Base-by-base conservation (phyloP, 2,113 vertebrate genomes). In the Phainopepla nitens region DNA sequence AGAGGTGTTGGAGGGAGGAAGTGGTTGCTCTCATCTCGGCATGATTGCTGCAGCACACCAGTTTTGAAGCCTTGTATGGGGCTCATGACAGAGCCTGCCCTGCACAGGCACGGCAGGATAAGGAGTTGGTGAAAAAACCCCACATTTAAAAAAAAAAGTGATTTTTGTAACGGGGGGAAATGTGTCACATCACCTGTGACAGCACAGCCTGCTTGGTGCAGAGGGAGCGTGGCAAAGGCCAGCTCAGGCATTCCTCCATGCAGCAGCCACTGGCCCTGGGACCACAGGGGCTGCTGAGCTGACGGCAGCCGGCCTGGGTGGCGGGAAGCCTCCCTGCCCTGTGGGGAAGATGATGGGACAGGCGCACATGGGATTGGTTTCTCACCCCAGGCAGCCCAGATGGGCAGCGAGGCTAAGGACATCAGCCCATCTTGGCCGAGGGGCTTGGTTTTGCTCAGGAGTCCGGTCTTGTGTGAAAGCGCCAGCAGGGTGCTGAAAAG, bases 151-250 rank as follows among this genome's bases (percentile, higher is more conserved):
- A 82, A 49, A 49, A 89, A 76, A 72, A 84, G 27, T 14, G 21
- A 27, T 18, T 88, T 93, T 81, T 44, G 20, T 42, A 39, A 83
- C 36, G 27, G 3, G 1, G 2, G 3, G 0, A 13, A 42, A 66
- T 33, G 33, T 41, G 6, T 39, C 50, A 35, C 11, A 18, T 64
- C n/a, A 61, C 11, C 18, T 28, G 23, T n/a, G n/a, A n/a, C 2
- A 2, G 20, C 2, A 0, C 1, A 0, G 39, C n/a, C 12, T 22
- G 33, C 21, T 54, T 0, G 0, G 18, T 39, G 44, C 5, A n/a
- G 65, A 22, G 4, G 0, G 1, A 64, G 51, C 0, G 0, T 2
- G 39, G 18, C 20, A 28, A 70, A 66, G 51, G n/a, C 19, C 33
- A 24, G 15, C 23, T 68, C 14, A 24, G 36, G 24, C 28, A 41